These are phyloP conservation scores for Chymomyza costata DNA, from an alignment of 1,140 invertebrate genomes.

Conservation along the genomic window DNA sequence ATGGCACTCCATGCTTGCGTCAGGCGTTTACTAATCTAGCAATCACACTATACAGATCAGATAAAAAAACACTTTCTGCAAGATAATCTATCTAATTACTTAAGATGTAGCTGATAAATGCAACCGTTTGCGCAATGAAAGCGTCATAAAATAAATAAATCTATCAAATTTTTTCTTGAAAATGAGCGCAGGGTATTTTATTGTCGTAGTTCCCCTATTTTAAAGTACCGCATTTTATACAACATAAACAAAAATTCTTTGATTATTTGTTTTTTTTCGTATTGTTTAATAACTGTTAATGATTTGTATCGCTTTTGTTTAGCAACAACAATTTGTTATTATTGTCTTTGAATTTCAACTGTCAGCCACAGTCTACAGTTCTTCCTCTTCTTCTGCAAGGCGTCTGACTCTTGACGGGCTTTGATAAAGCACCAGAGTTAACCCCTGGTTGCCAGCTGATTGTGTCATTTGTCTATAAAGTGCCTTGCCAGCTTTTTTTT, in stretches of 20 bases:
- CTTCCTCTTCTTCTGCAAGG: conserved; percentile 1
- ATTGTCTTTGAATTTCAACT: conserved; percentile 15
- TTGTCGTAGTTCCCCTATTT: not conserved
- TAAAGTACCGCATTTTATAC: not conserved
- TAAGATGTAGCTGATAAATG: too few relatives aligned
- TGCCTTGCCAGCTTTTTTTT: conserved; percentile 16
- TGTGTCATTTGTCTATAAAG: conserved; percentile 48
- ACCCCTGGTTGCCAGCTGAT: conserved; percentile 26
- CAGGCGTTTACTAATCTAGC: too few relatives aligned
- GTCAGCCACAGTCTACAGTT: too few relatives aligned
- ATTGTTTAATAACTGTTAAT: conserved; percentile 67
- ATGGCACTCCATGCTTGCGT: too few relatives aligned
- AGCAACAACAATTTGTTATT: conserved; percentile 9
- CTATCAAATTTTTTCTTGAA: too few relatives aligned
- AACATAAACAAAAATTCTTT: conserved; percentile 34
- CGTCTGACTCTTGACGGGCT: conserved; percentile 5
- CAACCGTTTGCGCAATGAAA: too few relatives aligned
- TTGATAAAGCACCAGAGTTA: conserved; percentile 29
- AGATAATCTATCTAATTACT: too few relatives aligned
- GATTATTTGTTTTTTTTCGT: conserved; percentile 21
- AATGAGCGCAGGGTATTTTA: conserved; percentile 3
- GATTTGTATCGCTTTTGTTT: conserved; percentile 45
- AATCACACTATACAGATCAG: too few relatives aligned
- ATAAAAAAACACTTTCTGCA: too few relatives aligned
- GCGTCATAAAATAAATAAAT: too few relatives aligned